Evolutionary conservation across 2,113 vertebrate genomes (phyloP), one percentile per base, ranked within the genome.

Genomic region (Halcyon senegalensis): DNA sequence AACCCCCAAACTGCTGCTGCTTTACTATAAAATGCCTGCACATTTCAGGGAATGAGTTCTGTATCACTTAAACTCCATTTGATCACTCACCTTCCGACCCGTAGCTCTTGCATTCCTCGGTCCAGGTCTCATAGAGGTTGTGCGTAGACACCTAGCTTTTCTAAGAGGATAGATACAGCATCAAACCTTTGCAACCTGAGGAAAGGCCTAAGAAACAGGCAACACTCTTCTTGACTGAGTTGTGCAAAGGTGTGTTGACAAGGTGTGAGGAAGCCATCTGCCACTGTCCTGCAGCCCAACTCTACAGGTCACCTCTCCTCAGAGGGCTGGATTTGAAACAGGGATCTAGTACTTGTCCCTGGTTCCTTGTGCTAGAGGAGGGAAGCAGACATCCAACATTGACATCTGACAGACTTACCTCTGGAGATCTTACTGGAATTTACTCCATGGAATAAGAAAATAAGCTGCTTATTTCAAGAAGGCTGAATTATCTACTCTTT

Each of bases 231-330:
- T 33, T 43, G n/a, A 18, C 13, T 48, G 79, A 69, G 50, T 23
- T 66, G 48, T 44, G 58, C 41, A 67, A 72, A 48, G 11, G 13
- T 41, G 37, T 51, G 27, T 67, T 80, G 58, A 35, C n/a, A 16
- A 81, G 41, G 9, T 23, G 24, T 13, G 16, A 33, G 4, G 19
- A 16, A 75, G 15, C 8, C 53, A 16, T 20, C 39, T 77, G 5
- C 10, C 35, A 68, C 60, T 84, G 55, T 33, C 73, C 48, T 27
- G 4, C 37, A 72, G 41, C 0, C 1, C 16, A 55, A 15, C 28
- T 67, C 37, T 58, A n/a, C 2, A 4, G n/a, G 20, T 33, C 0
- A 1, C 68, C 16, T 33, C 30, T 56, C 23, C 30, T 23, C 8
- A 5, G 23, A 69, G 10, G 8, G 35, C 19, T 58, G 62, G 58